These are phyloP conservation scores for Netelia inedita DNA, from an alignment of 2,888 invertebrate genomes.

Conservation along the genomic window DNA sequence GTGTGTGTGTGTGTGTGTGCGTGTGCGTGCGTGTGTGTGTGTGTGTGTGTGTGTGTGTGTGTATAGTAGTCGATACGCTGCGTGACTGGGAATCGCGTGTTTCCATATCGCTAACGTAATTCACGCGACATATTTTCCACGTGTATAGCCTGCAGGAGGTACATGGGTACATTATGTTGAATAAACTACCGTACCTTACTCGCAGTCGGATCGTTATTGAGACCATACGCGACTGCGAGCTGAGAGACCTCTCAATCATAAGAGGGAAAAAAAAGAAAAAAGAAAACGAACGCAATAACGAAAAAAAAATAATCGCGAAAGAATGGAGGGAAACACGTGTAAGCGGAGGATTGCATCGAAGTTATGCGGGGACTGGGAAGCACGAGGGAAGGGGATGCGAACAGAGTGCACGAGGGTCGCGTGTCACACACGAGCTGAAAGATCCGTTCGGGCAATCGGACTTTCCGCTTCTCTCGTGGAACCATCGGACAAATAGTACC, in stretches of 20 bases:
- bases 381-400: background rate
- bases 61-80: conserved; percentile 46
- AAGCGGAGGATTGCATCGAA: conserved; percentile 9
- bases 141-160: background rate
- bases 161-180: conserved; percentile 46
- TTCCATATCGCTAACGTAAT: conserved; percentile 57
- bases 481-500: conserved; percentile 61
- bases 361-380: background rate
- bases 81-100: conserved; percentile 57
- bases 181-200: conserved; percentile 47
- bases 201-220: conserved; percentile 37
- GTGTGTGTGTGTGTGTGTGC: too few relatives aligned
- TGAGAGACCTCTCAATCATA: conserved; percentile 47
- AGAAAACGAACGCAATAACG: background rate
- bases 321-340: conserved; percentile 10
- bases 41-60: background rate
- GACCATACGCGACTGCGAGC: background rate
- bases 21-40: background rate
- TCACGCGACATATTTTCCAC: conserved; percentile 51
- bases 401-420: conserved; percentile 12
- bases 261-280: conserved; percentile 6
- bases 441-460: conserved; percentile 48
- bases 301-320: conserved; percentile 8
- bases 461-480: conserved; percentile 50
- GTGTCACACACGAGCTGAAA: conserved; percentile 43